A percentile compares a stretch with the other conserved stretches of the same genome.
Evolutionary conservation across 2,113 vertebrate genomes (phyloP).

Genomic region (Bettongia penicillata): DNA sequence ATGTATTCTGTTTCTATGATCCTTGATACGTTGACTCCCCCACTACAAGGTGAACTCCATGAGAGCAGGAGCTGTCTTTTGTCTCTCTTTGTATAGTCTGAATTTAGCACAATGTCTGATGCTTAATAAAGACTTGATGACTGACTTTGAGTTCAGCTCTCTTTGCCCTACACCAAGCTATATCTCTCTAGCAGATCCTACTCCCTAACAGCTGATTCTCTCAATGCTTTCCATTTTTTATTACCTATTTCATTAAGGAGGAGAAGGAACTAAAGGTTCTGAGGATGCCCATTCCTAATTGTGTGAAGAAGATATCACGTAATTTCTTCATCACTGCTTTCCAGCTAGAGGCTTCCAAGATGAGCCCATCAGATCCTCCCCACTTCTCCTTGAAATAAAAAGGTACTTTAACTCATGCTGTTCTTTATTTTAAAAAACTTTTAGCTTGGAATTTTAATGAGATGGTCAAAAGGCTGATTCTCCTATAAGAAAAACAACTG

Average conservation of each 20-base stretch:
- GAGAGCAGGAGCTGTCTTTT: not conserved
- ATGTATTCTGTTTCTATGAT: not conserved
- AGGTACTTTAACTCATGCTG: constrained; percentile 12
- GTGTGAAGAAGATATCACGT: not conserved
- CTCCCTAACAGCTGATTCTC: not conserved
- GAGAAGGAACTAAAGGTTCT: constrained; percentile 7
- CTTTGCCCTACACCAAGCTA: not conserved
- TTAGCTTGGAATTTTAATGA: constrained; percentile 49
- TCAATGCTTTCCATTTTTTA: constrained; percentile 7
- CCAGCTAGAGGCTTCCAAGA: not conserved
- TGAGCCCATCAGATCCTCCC: constrained; percentile 2
- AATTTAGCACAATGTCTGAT: not conserved
- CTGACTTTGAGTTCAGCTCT: not conserved
- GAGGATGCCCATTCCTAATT: not conserved
- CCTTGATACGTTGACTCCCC: not conserved
- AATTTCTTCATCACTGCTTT: constrained; percentile 6
- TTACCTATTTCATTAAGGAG: not conserved
- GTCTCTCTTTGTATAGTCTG: not conserved
- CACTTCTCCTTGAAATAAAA: constrained; percentile 38
- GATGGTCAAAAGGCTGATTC: constrained; percentile 47
- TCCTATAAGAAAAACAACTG: constrained; percentile 25
- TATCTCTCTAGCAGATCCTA: not conserved
- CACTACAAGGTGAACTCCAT: not conserved
- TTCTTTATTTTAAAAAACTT: not conserved
- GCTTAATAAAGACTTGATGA: not conserved